phyloP scores from a whole-genome alignment of 2,113 vertebrate species.

The Pleuronectes platessa region DNA sequence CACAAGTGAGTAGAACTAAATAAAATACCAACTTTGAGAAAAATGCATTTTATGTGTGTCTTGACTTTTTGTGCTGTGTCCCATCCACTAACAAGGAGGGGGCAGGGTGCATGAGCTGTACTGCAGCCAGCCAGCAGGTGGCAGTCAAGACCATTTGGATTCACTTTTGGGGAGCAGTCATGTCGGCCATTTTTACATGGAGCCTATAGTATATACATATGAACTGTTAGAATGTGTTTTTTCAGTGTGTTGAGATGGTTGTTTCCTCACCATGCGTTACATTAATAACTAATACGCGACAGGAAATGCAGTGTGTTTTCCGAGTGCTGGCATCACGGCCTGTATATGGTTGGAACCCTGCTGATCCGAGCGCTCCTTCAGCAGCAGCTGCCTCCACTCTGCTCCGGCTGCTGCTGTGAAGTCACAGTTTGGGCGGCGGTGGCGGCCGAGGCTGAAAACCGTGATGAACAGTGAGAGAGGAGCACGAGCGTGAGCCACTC shows the following conservation, averaged over 20 bases:
- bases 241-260: neutral
- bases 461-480: neutral
- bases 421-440: too few species aligned
- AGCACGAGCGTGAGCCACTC: neutral
- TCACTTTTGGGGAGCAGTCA: too few species aligned
- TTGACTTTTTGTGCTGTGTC: too few species aligned
- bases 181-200: too few species aligned
- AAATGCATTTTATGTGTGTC: too few species aligned
- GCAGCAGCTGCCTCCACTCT: constrained; percentile 47
- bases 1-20: too few species aligned
- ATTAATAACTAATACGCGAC: neutral
- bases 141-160: too few species aligned
- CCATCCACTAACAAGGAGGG: too few species aligned
- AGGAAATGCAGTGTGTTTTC: neutral
- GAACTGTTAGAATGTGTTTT: neutral
- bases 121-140: too few species aligned
- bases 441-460: neutral
- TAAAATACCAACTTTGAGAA: too few species aligned
- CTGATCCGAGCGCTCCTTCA: constrained; percentile 18
- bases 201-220: neutral
- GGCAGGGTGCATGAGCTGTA: too few species aligned
- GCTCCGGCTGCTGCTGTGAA: neutral
- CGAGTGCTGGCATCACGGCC: too few species aligned
- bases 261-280: neutral
- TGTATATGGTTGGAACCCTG: neutral